These are phyloP conservation scores for Hippocampus abdominalis DNA, from an alignment of 2,113 vertebrate genomes.

Conservation along the genomic window DNA sequence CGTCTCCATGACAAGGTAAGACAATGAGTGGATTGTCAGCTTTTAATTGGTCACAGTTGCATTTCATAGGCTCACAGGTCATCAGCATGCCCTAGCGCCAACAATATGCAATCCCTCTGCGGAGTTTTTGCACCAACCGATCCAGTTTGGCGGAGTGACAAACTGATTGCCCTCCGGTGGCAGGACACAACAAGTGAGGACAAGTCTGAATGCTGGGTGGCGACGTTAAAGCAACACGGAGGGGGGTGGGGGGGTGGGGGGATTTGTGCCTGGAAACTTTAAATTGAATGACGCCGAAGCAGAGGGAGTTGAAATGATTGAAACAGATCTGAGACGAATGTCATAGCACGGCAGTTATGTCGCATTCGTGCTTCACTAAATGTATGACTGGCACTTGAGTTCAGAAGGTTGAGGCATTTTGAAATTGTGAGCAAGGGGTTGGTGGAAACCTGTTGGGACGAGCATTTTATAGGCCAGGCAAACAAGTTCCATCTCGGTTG, in stretches of 20 bases:
- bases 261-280: neutral
- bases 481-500: too few species aligned
- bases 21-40: neutral
- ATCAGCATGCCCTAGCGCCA: neutral
- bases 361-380: neutral
- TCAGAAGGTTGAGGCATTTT: too few species aligned
- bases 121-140: slow-evolving; percentile 1
- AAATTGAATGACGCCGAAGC: neutral
- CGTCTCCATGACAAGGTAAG: slow-evolving; percentile 52
- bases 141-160: slow-evolving; percentile 17
- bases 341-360: too few species aligned
- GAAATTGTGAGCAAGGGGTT: too few species aligned
- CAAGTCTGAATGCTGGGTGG: slow-evolving; percentile 1
- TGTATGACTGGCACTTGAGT: neutral
- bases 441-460: too few species aligned
- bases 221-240: neutral
- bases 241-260: too few species aligned
- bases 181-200: neutral
- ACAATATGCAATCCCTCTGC: slow-evolving; percentile 10
- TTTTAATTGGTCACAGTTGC: slow-evolving; percentile 34
- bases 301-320: neutral
- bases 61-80: neutral
- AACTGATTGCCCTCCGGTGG: neutral
- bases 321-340: neutral
- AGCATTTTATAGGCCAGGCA: too few species aligned